Evolutionary conservation across 2,797 vertebrate genomes (phyloP).

Genomic region (Pangasius mekongensis): DNA sequence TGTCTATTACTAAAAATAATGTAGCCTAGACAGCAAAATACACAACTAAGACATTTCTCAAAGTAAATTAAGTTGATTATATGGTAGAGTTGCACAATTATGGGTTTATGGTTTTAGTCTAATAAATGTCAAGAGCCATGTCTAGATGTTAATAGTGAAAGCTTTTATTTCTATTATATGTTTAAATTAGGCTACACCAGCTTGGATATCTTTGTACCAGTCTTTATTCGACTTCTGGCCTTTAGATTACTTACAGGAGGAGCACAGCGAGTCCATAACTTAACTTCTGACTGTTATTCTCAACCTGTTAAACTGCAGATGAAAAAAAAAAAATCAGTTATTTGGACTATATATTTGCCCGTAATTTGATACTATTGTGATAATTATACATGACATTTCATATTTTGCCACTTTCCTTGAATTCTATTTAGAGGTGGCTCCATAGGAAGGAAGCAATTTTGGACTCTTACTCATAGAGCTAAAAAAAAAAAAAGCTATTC

Average conservation of each 20-base stretch:
- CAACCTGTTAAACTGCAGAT: slow-evolving; percentile 24
- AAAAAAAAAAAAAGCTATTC: neutral
- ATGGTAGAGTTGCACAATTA: neutral
- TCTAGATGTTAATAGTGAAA: neutral
- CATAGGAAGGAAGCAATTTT: neutral
- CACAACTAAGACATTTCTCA: neutral
- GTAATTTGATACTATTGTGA: neutral
- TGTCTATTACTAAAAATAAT: neutral
- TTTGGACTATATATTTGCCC: neutral
- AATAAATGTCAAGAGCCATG: neutral
- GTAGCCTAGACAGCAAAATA: neutral
- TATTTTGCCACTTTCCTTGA: neutral
- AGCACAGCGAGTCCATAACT: neutral
- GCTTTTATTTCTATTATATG: neutral
- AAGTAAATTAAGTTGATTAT: neutral
- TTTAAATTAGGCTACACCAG: neutral
- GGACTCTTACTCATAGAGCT: neutral
- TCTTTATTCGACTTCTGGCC: neutral
- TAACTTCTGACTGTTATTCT: slow-evolving; percentile 10
- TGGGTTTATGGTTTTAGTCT: neutral
- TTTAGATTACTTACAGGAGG: neutral
- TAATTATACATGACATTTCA: neutral
- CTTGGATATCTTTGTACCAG: neutral
- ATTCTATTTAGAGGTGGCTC: neutral
- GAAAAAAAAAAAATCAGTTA: slow-evolving; percentile 38